Base-by-base conservation (phyloP, 2,113 vertebrate genomes). In the Myiopsitta monachus region DNA sequence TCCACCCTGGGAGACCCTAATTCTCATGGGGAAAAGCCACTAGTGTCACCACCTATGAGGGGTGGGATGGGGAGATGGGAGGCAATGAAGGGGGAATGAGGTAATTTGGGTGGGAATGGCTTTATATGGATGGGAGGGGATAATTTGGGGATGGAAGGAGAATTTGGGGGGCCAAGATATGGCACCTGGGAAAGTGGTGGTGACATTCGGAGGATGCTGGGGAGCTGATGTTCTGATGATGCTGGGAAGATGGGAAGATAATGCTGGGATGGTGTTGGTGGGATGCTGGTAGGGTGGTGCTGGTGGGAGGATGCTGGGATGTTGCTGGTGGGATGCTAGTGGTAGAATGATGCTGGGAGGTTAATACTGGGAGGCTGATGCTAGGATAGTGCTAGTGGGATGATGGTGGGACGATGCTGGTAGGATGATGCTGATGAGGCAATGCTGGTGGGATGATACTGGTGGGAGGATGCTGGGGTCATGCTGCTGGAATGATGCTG, bases 71-170 rank as follows among this genome's bases (percentile, higher is more conserved):
- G 62, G n/a, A 57, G 36, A 6, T 69, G 49, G 49, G 4, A 10
- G 8, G 36, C 2, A 6, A 13, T 30, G 44, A 52, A 3, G 6
- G 7, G 7, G 27, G 23, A 59, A n/a, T 59, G n/a, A 13, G 24
- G 21, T 43, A 3, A 3, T 54, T 47, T 19, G 18, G 23, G 2
- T n/a, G 18, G n/a, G 52, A 31, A 28, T 63, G 12, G 38, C 51
- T 38, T 2, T n/a, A 14, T 1, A 1, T 1, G 22, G 41, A 5
- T 22, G 11, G 12, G 39, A 3, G 17, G 36, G 11, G 6, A 15
- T 18, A 2, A 0, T 68, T 36, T 28, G 62, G 30, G n/a, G 8
- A 59, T 23, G n/a, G n/a, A 3, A 19, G 33, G 30, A 63, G 16
- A 2, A 1, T 67, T 73, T 27, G 2, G 1, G 43, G 43, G 62